Base-by-base conservation (phyloP, 2,888 invertebrate genomes). In the Drosophila antonietae region DNA sequence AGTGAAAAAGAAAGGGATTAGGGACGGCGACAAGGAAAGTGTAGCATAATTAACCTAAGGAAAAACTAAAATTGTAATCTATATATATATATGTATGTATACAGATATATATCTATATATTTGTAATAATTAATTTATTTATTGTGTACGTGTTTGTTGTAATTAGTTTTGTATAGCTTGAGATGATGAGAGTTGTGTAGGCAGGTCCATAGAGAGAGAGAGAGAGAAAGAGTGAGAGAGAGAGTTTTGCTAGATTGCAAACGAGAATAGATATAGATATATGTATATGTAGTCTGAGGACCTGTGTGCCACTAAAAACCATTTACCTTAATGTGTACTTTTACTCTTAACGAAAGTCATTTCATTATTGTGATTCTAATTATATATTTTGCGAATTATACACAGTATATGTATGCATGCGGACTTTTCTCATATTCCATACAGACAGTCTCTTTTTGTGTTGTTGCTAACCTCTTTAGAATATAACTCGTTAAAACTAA, bases 301-400 rank as follows among this genome's bases (percentile, higher is more conserved):
- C 46, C 78, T 75, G 57, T 58, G 57, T 61, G 64, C 62, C 59
- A 68, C 39, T 52, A 49, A 53, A 65, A 60, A n/a, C 33, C 28
- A 46, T 62, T 73, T 68, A 73, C 46, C 53, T 73, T 71, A 67
- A 63, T 69, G 60, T 80, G 72, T 73, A 73, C 56, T 65, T 59
- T 62, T 73, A 65, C 57, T 80, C 58, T 70, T 65, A 81, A 81
- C 82, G 47, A 73, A 85, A 80, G 78, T 88, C 73, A 83, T 83
- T 83, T 83, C 80, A 73, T 80, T 66, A 73, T 75, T 88, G 83
- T 88, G 83, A 83, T 88, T 88, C 62, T 80, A 51, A 55, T 49
- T 77, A 65, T 62, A 60, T 59, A 67, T 56, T 68, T 74, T 59
- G 65, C 52, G 39, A 52, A 31, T 31, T 41, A 41, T 56, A 41